Evolutionary conservation across 2,113 vertebrate species (phyloP).

Genomic region (Forbesichthys papilliferus): DNA sequence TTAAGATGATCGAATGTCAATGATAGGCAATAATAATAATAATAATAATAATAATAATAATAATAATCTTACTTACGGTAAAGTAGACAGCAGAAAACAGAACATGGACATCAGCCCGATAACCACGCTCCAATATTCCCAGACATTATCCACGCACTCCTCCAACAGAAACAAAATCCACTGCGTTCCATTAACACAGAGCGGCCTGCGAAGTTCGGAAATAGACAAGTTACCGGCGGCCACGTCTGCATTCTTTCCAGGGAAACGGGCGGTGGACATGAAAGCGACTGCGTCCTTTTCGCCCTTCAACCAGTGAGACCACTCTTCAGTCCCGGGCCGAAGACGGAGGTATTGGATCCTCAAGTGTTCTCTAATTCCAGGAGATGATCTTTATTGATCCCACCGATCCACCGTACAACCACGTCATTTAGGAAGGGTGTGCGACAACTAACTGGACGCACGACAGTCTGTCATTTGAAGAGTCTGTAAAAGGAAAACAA

Average conservation of each 20-base stretch:
- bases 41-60: background rate
- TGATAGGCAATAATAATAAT: background rate
- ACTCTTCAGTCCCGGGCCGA: background rate
- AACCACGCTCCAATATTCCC: conserved; percentile 74
- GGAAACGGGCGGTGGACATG: conserved; percentile 60
- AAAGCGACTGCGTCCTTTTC: background rate
- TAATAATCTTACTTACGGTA: conserved; percentile 65
- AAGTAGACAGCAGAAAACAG: conserved; percentile 78
- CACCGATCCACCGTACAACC: background rate
- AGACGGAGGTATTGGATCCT: background rate
- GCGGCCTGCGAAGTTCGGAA: conserved; percentile 36
- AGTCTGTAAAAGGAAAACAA: conserved; percentile 5
- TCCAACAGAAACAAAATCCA: conserved; percentile 76
- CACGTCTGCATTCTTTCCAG: conserved; percentile 43
- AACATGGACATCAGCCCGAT: conserved; percentile 74
- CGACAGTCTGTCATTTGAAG: conserved; percentile 10
- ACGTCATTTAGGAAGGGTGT: background rate
- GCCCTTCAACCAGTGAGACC: background rate
- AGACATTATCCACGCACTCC: conserved; percentile 70
- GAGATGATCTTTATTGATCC: background rate
- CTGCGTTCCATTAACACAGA: conserved; percentile 68
- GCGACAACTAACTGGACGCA: background rate
- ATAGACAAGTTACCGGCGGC: conserved; percentile 50
- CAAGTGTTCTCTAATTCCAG: too few relatives aligned
- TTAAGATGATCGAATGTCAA: background rate